phyloP scores from a whole-genome alignment of 2,113 vertebrate species.

The Macrotis lagotis region DNA sequence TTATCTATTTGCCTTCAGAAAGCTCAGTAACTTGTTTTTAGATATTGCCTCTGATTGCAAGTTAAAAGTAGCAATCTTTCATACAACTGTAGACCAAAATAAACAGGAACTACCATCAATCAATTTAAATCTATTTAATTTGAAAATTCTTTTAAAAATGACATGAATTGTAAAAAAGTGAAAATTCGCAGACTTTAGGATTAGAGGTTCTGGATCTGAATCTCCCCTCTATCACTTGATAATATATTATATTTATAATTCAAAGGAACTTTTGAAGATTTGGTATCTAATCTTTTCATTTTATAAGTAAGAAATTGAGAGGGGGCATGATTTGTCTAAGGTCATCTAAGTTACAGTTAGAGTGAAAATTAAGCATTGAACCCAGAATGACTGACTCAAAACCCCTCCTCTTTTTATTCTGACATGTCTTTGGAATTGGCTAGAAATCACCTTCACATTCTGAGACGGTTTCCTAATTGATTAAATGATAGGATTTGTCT shows the following conservation, averaged over 20 bases:
- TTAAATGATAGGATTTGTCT: neutral
- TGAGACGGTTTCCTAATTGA: neutral
- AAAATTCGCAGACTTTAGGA: neutral
- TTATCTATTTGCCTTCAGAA: neutral
- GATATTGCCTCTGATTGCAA: neutral
- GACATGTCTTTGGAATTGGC: neutral
- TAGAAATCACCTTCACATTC: neutral
- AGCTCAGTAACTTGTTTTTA: neutral
- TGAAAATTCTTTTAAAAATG: neutral
- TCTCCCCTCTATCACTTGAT: neutral
- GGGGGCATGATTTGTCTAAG: neutral
- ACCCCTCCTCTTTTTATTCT: neutral
- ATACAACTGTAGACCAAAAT: neutral
- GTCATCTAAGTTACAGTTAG: neutral
- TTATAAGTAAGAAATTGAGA: neutral
- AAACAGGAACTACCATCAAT: neutral
- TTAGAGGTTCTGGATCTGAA: neutral
- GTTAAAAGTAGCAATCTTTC: neutral
- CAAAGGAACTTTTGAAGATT: neutral
- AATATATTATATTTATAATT: neutral
- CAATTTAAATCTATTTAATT: neutral
- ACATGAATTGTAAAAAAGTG: neutral
- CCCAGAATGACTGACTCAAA: neutral
- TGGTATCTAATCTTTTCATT: neutral
- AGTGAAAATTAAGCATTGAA: neutral